Evolutionary conservation across 2,888 invertebrate genomes (phyloP).

Genomic region (Venustoraphidia nigricollis): DNA sequence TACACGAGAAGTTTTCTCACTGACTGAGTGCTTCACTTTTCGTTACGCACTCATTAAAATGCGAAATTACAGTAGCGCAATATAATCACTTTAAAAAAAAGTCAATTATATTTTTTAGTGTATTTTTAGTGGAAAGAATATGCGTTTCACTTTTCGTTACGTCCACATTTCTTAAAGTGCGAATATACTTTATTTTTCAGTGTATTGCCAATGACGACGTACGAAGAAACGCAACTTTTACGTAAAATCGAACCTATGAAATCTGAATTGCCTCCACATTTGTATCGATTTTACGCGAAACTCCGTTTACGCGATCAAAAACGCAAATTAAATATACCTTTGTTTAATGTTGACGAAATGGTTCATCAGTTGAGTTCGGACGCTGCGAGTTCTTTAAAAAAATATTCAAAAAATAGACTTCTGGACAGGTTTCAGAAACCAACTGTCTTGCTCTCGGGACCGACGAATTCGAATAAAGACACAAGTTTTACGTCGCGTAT

Average conservation of each 20-base stretch:
- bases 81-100: too few species aligned
- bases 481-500: constrained; percentile 31
- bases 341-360: constrained; percentile 38
- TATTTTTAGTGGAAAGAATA: too few species aligned
- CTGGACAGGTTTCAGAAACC: too few species aligned
- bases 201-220: neutral
- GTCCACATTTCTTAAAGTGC: too few species aligned
- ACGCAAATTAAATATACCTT: constrained; percentile 34
- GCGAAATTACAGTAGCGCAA: too few species aligned
- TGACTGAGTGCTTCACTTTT: too few species aligned
- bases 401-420: too few species aligned
- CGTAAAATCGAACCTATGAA: neutral
- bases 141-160: too few species aligned
- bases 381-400: constrained; percentile 11
- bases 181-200: neutral
- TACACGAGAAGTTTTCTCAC: too few species aligned
- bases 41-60: too few species aligned
- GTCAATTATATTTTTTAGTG: too few species aligned
- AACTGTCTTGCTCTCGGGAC: too few species aligned
- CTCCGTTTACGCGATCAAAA: constrained; percentile 38
- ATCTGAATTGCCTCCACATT: neutral
- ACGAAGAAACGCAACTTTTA: constrained; percentile 2
- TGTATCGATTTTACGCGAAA: constrained; percentile 22
- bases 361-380: constrained; percentile 19
- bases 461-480: constrained; percentile 16